Evolutionary conservation across 2,113 vertebrate genomes (phyloP).

Genomic region (Micronycteris hirsuta): DNA sequence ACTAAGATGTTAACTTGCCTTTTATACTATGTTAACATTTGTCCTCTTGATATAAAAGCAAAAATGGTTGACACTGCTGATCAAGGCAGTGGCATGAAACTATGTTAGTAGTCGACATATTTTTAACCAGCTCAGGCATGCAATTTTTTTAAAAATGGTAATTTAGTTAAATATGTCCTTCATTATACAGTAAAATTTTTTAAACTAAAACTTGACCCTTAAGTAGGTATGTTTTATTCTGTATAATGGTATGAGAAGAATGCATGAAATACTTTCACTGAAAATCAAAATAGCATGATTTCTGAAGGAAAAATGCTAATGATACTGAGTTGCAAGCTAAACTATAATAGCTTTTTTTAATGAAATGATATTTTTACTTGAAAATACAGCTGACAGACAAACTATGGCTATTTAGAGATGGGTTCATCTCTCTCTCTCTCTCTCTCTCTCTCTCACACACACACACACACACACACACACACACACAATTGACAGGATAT

Average conservation of each 20-base stretch:
- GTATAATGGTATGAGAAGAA: not conserved
- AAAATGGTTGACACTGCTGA: not conserved
- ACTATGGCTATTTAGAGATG: not conserved
- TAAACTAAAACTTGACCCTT: not conserved
- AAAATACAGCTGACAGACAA: not conserved
- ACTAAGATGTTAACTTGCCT: not conserved
- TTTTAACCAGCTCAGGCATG: not conserved
- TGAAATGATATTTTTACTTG: not conserved
- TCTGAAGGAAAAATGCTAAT: not conserved
- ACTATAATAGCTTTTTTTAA: not conserved
- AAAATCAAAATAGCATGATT: not conserved
- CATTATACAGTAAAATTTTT: not conserved
- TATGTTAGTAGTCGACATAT: not conserved
- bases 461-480: not conserved
- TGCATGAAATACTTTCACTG: not conserved
- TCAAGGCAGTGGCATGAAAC: not conserved
- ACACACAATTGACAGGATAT: not conserved
- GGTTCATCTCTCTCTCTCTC: not conserved
- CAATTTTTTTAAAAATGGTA: not conserved
- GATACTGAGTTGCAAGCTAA: not conserved
- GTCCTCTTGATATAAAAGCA: not conserved
- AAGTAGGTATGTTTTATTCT: not conserved
- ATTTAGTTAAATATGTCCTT: not conserved
- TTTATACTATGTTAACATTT: not conserved
- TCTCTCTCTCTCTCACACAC: not conserved